Evolutionary conservation across 53 echinoderm and acorn worm genomes (phyloP).

Genomic region (Hippasteria phrygiana): DNA sequence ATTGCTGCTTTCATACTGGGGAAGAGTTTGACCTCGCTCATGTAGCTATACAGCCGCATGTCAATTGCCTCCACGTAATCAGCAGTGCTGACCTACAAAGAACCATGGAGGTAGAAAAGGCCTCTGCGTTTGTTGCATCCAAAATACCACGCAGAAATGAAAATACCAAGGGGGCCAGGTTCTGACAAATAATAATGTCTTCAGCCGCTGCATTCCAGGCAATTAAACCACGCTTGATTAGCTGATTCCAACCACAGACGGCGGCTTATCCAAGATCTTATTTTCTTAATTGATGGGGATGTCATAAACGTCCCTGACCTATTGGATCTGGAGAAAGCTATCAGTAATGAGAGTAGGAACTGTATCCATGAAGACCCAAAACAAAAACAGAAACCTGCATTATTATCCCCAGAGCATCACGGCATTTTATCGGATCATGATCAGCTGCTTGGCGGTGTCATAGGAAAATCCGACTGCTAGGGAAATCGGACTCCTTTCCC

Average conservation of each 20-base stretch:
- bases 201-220: background rate
- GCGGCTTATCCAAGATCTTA: background rate
- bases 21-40: no score
- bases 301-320: slow-evolving; percentile 28
- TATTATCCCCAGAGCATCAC: no score
- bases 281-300: slow-evolving; percentile 41
- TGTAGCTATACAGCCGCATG: background rate
- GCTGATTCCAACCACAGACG: background rate
- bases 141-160: no score
- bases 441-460: no score
- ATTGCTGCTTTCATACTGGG: no score
- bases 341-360: background rate
- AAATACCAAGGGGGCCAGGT: no score
- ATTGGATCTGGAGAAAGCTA: slow-evolving; percentile 5
- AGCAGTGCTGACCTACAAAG: background rate
- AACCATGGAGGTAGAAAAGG: no score
- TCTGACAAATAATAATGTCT: background rate
- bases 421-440: no score
- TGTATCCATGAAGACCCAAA: no score
- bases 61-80: background rate
- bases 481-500: no score
- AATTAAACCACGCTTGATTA: slow-evolving; percentile 13
- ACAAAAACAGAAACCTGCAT: no score
- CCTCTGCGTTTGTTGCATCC: background rate
- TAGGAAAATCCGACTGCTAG: no score